Conservation (phyloP, 2,113 vertebrate genomes). For the Bagarius yarrelli region DNA sequence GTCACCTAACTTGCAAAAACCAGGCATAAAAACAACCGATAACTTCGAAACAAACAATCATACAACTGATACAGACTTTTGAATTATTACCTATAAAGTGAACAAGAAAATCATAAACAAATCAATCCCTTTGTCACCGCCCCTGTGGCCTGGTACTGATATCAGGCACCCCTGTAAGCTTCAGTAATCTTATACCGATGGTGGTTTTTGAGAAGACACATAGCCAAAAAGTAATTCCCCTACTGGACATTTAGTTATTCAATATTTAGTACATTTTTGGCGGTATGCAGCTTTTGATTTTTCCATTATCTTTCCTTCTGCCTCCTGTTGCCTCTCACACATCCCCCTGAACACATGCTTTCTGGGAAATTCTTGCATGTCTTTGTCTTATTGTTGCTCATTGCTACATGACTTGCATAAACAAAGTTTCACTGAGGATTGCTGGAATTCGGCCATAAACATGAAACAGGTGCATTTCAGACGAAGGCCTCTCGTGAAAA, state of each 20-base stretch:
- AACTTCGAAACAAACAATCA: too few species aligned
- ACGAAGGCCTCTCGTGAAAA: constrained; percentile 22
- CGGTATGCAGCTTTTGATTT: neutral
- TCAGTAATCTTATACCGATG: neutral
- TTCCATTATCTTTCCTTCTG: neutral
- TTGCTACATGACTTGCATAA: constrained; percentile 31
- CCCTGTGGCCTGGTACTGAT: too few species aligned
- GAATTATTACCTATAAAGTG: too few species aligned
- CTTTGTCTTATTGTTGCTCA: constrained; percentile 34
- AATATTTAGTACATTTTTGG: too few species aligned
- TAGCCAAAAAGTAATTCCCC: neutral
- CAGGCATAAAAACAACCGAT: too few species aligned
- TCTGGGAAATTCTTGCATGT: neutral
- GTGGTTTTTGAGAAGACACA: neutral
- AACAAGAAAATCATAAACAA: too few species aligned
- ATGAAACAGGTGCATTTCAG: neutral
- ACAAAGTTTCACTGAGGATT: neutral
- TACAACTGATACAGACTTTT: too few species aligned
- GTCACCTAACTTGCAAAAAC: too few species aligned
- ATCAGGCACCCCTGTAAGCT: neutral
- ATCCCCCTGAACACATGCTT: constrained; percentile 12
- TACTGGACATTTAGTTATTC: neutral
- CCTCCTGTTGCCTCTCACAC: neutral
- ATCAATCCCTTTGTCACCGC: too few species aligned
- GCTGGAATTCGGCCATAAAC: constrained; percentile 36